Conservation (phyloP, 2,113 vertebrate species). For the Pleuronectes platessa region DNA sequence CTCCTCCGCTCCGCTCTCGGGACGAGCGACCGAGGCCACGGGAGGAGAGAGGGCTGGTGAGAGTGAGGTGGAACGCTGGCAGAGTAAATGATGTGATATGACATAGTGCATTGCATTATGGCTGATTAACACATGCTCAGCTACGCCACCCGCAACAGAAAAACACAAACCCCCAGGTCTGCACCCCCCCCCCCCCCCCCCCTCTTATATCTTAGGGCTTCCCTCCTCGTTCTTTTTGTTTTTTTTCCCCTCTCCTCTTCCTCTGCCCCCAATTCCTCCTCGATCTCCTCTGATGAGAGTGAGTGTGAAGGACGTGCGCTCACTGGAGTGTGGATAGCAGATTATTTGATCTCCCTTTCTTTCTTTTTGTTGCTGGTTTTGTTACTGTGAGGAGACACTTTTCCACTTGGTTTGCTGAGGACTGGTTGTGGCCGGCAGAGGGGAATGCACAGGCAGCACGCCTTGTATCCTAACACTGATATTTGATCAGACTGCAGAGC, state of each 20-base stretch:
- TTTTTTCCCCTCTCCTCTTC: background rate
- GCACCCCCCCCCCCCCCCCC: background rate
- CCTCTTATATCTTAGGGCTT: constrained; percentile 36
- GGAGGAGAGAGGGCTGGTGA: constrained; percentile 19
- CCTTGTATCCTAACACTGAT: constrained; percentile 24
- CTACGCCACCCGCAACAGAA: constrained; percentile 44
- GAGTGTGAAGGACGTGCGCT: constrained; percentile 57
- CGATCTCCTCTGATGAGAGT: constrained; percentile 45
- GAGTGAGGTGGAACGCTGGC: constrained; percentile 42
- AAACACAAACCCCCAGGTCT: constrained; percentile 53
- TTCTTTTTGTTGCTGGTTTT: constrained; percentile 15
- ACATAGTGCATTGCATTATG: constrained; percentile 70
- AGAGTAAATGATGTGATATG: constrained; percentile 69
- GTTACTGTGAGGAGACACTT: constrained; percentile 64
- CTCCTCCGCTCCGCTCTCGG: constrained; percentile 38
- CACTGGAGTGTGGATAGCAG: constrained; percentile 32
- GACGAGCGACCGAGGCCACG: constrained; percentile 36
- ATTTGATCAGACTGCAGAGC: constrained; percentile 36
- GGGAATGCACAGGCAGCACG: constrained; percentile 14
- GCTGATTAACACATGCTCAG: constrained; percentile 72
- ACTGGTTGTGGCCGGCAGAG: constrained; percentile 45
- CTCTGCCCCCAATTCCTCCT: constrained; percentile 37
- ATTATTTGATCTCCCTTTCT: constrained; percentile 46
- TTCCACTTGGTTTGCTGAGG: constrained; percentile 62
- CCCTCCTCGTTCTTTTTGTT: background rate